These are phyloP conservation scores for Formica aserva DNA, from an alignment of 2,888 invertebrate genomes.

Conservation along the genomic window DNA sequence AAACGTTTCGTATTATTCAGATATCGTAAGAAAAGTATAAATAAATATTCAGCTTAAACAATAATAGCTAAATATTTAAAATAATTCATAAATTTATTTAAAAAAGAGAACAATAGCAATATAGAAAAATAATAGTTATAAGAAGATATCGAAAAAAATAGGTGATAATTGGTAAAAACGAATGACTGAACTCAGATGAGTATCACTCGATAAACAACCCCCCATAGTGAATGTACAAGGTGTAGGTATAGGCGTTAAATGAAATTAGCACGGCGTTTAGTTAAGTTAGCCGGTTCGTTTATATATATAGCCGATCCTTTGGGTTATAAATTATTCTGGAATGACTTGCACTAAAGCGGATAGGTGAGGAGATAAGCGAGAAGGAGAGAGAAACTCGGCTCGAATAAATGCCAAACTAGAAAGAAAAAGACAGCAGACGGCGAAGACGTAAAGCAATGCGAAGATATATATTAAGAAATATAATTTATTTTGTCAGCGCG, in stretches of 20 bases:
- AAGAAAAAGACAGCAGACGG: slow-evolving; percentile 39
- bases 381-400: slow-evolving; percentile 33
- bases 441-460: slow-evolving; percentile 58
- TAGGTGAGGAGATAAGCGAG: slow-evolving; percentile 40
- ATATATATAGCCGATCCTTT: slow-evolving; percentile 75
- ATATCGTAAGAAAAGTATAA: background rate
- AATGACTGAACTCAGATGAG: slow-evolving; percentile 42
- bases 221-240: slow-evolving; percentile 75
- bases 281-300: slow-evolving; percentile 82
- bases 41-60: background rate
- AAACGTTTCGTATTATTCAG: background rate
- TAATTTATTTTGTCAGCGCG: slow-evolving; percentile 55
- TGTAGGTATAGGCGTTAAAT: slow-evolving; percentile 81
- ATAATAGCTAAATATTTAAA: background rate
- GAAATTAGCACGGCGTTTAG: slow-evolving; percentile 85
- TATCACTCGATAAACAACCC: slow-evolving; percentile 80
- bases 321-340: slow-evolving; percentile 84
- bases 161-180: slow-evolving; percentile 24
- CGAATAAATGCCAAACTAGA: slow-evolving; percentile 12
- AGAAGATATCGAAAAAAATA: background rate
- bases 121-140: background rate
- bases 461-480: slow-evolving; percentile 49
- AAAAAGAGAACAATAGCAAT: background rate
- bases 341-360: slow-evolving; percentile 81
- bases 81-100: background rate